Conservation (phyloP, 2,797 vertebrate species). For the Girardinus metallicus region DNA sequence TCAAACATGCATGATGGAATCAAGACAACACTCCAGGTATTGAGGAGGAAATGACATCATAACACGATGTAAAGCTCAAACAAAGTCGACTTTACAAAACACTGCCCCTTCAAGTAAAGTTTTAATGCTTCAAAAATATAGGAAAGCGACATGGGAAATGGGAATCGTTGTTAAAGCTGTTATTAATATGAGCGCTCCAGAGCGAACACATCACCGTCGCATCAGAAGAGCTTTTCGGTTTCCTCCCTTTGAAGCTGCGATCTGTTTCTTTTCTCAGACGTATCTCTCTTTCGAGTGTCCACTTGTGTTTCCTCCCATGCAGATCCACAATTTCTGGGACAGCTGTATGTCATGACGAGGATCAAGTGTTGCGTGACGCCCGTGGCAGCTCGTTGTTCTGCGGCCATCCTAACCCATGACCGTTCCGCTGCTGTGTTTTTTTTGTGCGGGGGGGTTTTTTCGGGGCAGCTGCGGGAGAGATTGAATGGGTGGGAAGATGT, state of each 20-base stretch:
- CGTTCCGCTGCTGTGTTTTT: slow-evolving; percentile 41
- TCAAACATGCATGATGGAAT: no score
- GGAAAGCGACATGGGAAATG: slow-evolving; percentile 24
- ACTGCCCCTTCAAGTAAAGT: background rate
- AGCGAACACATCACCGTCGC: background rate
- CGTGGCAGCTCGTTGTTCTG: slow-evolving; percentile 39
- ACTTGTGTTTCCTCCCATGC: slow-evolving; percentile 26
- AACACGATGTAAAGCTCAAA: no score
- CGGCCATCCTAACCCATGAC: slow-evolving; percentile 59
- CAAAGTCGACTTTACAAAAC: no score
- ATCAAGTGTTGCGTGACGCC: slow-evolving; percentile 60
- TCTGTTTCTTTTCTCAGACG: slow-evolving; percentile 36
- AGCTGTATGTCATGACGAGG: slow-evolving; percentile 59
- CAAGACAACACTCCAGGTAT: no score
- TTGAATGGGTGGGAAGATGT: slow-evolving; percentile 23
- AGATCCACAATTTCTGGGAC: slow-evolving; percentile 39
- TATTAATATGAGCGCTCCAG: slow-evolving; percentile 43
- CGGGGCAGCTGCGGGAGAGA: slow-evolving; percentile 44
- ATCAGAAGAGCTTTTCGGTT: background rate
- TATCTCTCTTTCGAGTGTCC: slow-evolving; percentile 9
- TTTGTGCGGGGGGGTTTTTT: no score
- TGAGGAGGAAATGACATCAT: no score
- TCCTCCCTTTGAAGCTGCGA: slow-evolving; percentile 15
- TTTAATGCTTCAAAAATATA: slow-evolving; percentile 29
- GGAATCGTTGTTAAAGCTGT: slow-evolving; percentile 30